Evolutionary conservation across 2,113 vertebrate species (phyloP).

Genomic region (Chiloscyllium plagiosum): DNA sequence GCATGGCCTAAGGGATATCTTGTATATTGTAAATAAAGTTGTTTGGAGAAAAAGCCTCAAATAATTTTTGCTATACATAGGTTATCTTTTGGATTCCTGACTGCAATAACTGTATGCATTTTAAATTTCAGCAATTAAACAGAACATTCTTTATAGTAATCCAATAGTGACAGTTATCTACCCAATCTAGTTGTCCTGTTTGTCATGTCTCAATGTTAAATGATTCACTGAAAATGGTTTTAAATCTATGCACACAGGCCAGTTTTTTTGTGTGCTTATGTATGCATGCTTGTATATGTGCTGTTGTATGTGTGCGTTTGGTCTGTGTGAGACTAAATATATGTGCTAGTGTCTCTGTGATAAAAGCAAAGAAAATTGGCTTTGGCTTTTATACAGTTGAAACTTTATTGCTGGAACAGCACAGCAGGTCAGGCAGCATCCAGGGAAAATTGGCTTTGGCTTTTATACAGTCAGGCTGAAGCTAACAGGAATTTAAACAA

Average conservation of each 20-base stretch:
- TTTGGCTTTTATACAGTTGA: background rate
- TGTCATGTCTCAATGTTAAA: background rate
- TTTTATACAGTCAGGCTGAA: background rate
- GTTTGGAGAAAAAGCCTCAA: background rate
- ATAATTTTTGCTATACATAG: background rate
- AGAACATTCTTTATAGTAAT: background rate
- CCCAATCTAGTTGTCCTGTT: background rate
- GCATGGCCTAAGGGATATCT: background rate
- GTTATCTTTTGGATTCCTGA: background rate
- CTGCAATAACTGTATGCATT: background rate
- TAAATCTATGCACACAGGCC: background rate
- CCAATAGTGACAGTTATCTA: background rate
- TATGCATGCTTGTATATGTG: background rate
- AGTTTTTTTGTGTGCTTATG: background rate
- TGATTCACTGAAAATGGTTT: background rate
- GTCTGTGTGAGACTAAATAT: background rate
- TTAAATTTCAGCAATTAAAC: background rate
- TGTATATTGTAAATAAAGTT: background rate
- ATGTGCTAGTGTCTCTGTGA: background rate
- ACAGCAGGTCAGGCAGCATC: too few species aligned
- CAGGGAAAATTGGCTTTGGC: background rate
- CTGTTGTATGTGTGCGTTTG: background rate
- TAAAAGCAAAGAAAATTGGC: background rate
- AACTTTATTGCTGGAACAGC: too few species aligned
- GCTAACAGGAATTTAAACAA: background rate